phyloP scores from a whole-genome alignment of 2,797 vertebrate genomes.

The Sebastes reedi region DNA sequence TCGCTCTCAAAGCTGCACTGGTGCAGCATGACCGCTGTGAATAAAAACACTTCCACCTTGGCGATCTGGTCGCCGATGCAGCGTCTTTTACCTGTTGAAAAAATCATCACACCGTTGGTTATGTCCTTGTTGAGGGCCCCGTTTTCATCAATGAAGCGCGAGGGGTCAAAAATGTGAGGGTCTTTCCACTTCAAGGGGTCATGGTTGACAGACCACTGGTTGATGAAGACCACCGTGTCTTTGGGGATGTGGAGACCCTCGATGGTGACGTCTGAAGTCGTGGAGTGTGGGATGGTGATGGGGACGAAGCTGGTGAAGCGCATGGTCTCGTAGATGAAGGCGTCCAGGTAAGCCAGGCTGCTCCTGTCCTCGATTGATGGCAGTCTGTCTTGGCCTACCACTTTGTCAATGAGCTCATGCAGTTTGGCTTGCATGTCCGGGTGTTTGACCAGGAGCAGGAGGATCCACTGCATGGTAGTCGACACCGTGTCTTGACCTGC shows the following conservation, averaged over 20 bases:
- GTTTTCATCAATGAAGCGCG: conserved; percentile 88
- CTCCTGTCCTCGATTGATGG: conserved; percentile 87
- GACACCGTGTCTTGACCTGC: conserved; percentile 96
- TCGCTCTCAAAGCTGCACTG: conserved; percentile 90
- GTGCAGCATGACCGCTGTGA: conserved; percentile 89
- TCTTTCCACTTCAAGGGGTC: conserved; percentile 92
- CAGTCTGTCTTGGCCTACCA: conserved; percentile 87
- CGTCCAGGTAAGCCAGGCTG: conserved; percentile 86
- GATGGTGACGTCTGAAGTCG: conserved; percentile 88
- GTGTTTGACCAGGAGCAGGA: conserved; percentile 86
- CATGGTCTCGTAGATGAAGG: conserved; percentile 94
- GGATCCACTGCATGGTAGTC: conserved; percentile 89
- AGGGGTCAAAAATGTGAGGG: conserved; percentile 89
- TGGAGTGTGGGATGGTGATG: conserved; percentile 94
- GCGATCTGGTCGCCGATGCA: conserved; percentile 94
- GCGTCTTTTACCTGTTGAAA: conserved; percentile 91
- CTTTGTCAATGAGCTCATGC: conserved; percentile 84
- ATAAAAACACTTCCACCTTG: conserved; percentile 91
- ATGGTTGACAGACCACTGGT: conserved; percentile 97
- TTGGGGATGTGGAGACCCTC: conserved; percentile 94
- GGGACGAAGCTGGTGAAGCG: conserved; percentile 96
- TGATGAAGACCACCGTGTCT: conserved; percentile 95
- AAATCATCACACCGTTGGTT: conserved; percentile 89
- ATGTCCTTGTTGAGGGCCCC: conserved; percentile 88
- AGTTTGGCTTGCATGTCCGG: conserved; percentile 80